Evolutionary conservation across 2,888 invertebrate genomes (phyloP).

Genomic region (Entomobrya proxima): DNA sequence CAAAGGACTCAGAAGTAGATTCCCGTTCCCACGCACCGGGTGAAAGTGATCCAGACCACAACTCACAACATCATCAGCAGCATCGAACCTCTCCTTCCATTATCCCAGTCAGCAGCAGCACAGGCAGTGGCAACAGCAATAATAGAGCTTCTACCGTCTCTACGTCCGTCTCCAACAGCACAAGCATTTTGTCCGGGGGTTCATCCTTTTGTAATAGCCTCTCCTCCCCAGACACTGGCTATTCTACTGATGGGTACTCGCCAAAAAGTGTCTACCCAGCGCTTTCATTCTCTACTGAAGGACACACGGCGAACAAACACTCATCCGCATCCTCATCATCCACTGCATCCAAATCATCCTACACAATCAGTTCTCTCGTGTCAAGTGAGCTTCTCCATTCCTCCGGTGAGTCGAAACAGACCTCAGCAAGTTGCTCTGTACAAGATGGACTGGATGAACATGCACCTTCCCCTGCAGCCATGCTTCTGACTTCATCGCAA

Average conservation of each 20-base stretch:
- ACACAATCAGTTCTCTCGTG: conserved; percentile 74
- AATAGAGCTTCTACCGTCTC: conserved; percentile 42
- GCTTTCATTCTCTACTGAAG: conserved; percentile 73
- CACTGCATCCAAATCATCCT: conserved; percentile 72
- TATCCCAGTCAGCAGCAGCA: neutral
- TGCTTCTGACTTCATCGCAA: conserved; percentile 51
- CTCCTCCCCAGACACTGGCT: conserved; percentile 75
- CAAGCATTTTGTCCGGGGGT: conserved; percentile 73
- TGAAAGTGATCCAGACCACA: conserved; percentile 32
- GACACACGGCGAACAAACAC: conserved; percentile 36
- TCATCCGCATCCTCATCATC: conserved; percentile 39
- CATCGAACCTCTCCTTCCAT: conserved; percentile 41
- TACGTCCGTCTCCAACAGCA: conserved; percentile 68
- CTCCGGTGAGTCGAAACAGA: conserved; percentile 39
- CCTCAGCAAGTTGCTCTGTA: conserved; percentile 67
- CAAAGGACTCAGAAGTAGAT: conserved; percentile 20
- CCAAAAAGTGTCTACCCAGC: conserved; percentile 75
- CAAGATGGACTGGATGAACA: conserved; percentile 72
- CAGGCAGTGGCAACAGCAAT: neutral
- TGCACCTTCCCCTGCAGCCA: conserved; percentile 60
- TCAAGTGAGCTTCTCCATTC: conserved; percentile 67
- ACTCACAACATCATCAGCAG: conserved; percentile 9
- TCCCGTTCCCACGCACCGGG: conserved; percentile 12
- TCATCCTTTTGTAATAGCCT: conserved; percentile 73
- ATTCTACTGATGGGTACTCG: conserved; percentile 75